phyloP scores from a whole-genome alignment of 2,113 vertebrate genomes.

The Python bivittatus region DNA sequence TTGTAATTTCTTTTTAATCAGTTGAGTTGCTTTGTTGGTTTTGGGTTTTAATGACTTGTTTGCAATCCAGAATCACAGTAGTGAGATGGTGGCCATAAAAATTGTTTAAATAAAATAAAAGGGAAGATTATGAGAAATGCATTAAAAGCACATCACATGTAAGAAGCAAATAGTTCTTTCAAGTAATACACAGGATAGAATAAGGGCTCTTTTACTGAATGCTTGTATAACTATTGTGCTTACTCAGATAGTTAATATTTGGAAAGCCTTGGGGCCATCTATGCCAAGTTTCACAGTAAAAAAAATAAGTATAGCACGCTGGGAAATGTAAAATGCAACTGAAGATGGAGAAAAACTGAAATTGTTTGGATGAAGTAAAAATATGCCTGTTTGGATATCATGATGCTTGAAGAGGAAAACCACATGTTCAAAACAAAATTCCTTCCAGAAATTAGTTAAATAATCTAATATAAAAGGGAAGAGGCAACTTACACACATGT shows the following conservation, averaged over 20 bases:
- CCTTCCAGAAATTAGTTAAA: neutral
- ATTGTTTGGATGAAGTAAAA: neutral
- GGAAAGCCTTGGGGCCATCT: neutral
- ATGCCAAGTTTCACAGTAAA: neutral
- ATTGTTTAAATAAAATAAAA: neutral
- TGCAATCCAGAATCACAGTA: neutral
- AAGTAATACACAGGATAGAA: neutral
- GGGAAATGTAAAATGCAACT: slow-evolving; percentile 7
- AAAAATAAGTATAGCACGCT: neutral
- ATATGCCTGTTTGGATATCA: neutral
- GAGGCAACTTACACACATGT: neutral
- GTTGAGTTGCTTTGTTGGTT: neutral
- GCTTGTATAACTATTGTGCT: neutral
- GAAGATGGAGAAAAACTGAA: neutral
- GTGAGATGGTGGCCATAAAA: neutral
- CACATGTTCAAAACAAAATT: neutral
- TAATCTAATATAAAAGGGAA: neutral
- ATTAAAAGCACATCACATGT: neutral
- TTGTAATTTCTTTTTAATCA: neutral
- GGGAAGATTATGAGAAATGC: neutral
- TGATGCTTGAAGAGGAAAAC: neutral
- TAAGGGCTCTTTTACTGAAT: neutral
- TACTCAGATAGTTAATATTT: neutral
- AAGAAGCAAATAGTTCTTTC: neutral
- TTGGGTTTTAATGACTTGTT: neutral